Conservation (phyloP, 2,113 vertebrate species). For the Tonatia bakeri region DNA sequence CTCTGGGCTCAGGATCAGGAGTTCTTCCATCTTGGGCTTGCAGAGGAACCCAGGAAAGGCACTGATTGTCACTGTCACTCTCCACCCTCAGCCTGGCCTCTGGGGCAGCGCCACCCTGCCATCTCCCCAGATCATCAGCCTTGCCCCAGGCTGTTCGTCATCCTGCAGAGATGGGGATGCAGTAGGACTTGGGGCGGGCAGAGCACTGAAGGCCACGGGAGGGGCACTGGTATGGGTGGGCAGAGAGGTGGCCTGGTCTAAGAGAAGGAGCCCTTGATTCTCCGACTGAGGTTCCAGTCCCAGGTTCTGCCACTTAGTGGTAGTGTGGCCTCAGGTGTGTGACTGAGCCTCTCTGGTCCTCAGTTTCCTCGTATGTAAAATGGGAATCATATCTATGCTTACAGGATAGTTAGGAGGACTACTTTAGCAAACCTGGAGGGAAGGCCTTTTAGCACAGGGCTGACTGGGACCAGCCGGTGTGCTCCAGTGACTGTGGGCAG, state of each 20-base stretch:
- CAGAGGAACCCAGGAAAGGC: neutral
- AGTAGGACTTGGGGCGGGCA: neutral
- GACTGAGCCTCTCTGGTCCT: neutral
- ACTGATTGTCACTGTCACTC: rapidly evolving
- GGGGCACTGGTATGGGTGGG: neutral
- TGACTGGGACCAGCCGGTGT: neutral
- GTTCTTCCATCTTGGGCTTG: neutral
- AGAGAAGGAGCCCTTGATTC: neutral
- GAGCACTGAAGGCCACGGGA: neutral
- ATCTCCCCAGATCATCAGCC: neutral
- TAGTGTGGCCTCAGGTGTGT: neutral
- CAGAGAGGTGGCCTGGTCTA: neutral
- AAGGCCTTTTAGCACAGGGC: neutral
- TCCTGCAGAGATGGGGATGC: neutral
- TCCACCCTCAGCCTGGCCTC: neutral
- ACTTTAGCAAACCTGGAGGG: neutral
- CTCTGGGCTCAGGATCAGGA: neutral
- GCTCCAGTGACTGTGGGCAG: neutral
- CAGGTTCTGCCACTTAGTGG: neutral
- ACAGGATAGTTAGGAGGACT: neutral
- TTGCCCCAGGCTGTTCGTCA: neutral
- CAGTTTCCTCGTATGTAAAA: neutral
- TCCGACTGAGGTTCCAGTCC: neutral
- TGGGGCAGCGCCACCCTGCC: rapidly evolving
- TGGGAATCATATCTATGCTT: neutral